phyloP scores from a whole-genome alignment of 2,797 vertebrate genomes.

The Sarcoramphus papa region DNA sequence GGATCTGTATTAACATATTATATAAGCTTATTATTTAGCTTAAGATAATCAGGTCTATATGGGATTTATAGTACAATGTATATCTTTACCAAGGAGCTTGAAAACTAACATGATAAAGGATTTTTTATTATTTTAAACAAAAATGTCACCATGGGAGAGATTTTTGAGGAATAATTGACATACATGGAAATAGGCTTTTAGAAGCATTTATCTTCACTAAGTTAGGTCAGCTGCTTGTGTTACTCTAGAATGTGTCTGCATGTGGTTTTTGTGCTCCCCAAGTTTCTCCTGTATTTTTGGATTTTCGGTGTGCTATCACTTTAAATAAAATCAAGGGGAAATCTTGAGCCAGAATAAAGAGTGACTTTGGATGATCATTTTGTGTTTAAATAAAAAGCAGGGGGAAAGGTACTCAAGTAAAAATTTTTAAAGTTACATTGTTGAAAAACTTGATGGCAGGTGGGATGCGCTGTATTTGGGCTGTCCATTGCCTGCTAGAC shows the following conservation, averaged over 20 bases:
- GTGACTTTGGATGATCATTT: background rate
- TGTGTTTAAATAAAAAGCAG: background rate
- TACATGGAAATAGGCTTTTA: background rate
- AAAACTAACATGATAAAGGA: background rate
- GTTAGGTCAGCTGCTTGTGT: background rate
- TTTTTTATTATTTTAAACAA: background rate
- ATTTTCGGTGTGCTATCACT: background rate
- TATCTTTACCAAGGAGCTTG: background rate
- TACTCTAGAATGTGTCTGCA: background rate
- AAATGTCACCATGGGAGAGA: background rate
- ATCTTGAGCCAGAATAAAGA: background rate
- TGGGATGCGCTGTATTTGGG: background rate
- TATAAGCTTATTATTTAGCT: background rate
- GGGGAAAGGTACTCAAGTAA: background rate
- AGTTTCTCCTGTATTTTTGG: background rate
- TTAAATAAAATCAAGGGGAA: background rate
- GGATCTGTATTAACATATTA: background rate
- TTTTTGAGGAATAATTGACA: background rate
- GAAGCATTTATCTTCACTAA: too few relatives aligned
- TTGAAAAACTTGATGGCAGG: background rate
- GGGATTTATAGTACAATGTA: background rate
- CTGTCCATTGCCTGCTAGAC: background rate
- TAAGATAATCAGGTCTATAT: background rate
- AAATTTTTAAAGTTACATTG: background rate
- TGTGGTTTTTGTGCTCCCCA: background rate